These are phyloP conservation scores for Halictus ligatus DNA, from an alignment of 2,888 invertebrate genomes.

Conservation along the genomic window DNA sequence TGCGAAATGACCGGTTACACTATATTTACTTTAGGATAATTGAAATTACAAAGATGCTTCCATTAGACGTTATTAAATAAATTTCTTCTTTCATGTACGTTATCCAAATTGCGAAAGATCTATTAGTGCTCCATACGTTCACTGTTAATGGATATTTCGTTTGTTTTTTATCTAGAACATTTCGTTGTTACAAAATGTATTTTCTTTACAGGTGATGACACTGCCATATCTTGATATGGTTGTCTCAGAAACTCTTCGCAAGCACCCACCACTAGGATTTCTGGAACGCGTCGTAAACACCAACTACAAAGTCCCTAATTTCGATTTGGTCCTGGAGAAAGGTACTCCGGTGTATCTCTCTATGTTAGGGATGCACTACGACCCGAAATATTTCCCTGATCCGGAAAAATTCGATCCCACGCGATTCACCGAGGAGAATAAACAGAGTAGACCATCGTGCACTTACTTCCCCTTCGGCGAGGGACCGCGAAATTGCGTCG, in stretches of 20 bases:
- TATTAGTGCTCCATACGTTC: not conserved
- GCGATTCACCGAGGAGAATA: conserved; percentile 80
- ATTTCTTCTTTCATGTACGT: not conserved
- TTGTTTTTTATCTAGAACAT: not conserved
- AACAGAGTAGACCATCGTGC: conserved; percentile 71
- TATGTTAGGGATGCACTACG: conserved; percentile 80
- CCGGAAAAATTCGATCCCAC: conserved; percentile 83
- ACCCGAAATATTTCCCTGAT: conserved; percentile 81
- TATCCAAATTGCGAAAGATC: not conserved
- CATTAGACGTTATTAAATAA: not conserved
- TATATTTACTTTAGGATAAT: not conserved
- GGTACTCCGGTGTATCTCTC: conserved; percentile 81
- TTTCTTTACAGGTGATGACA: conserved; percentile 10
- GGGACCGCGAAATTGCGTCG: conserved; percentile 80
- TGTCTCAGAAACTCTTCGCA: conserved; percentile 81
- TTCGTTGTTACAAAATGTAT: not conserved
- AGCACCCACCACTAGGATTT: conserved; percentile 80
- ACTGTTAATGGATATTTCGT: no score
- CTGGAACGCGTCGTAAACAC: conserved; percentile 71
- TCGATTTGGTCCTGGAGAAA: conserved; percentile 75
- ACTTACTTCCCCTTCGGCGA: conserved; percentile 81
- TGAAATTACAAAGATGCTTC: not conserved
- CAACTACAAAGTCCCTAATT: conserved; percentile 76
- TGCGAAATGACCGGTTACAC: not conserved
- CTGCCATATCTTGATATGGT: conserved; percentile 77